Base-by-base conservation (phyloP, 2,888 invertebrate species). In the Metellina segmentata region DNA sequence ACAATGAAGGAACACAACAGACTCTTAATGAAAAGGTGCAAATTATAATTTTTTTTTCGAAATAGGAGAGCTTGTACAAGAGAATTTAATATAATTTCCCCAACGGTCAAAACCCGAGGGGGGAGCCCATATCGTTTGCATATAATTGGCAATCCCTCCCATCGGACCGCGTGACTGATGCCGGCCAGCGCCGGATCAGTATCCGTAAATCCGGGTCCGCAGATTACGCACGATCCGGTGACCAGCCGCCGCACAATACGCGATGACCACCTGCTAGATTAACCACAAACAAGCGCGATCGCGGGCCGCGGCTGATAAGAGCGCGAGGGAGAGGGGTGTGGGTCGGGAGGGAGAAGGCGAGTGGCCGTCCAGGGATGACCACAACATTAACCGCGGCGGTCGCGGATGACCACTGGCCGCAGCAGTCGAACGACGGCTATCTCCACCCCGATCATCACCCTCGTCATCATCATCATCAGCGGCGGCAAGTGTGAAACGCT, bases 221-320 rank as follows among this genome's bases (percentile, higher is more conserved):
- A 69, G 75, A 75, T 75, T 89, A 89, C 48, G 13, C 51, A 83
- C 72, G 83, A 20, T 52, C 74, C 49, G 74, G 74, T 52, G 70
- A 13, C 70, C 61, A 53, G 13, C 71, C 72, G 34, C 20, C 11
- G 53, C 85, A 85, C 85, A 85, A 85, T 85, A 20, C 85, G 20
- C 70, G 70, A 49, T 89, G 88, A 82, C 89, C 89, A 90, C 89
- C 89, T 90, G 89, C 89, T 90, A 90, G 89, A 90, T 90, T 90
- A 90, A 85, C 83, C 89, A 83, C 89, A 89, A 89, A 89, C 89
- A 89, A 89, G 82, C 81, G 61, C 77, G 34, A 7, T 52, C 71
- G 77, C 69, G 81, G 51, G 49, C 74, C 72, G 52, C 34, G 20
- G 49, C 81, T 52, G 19, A 72, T 81, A 85, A 90, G 85, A 83